These are phyloP conservation scores for Orbicella faveolata DNA, from an alignment of 64 coral and sea anemone species.

Conservation along the genomic window DNA sequence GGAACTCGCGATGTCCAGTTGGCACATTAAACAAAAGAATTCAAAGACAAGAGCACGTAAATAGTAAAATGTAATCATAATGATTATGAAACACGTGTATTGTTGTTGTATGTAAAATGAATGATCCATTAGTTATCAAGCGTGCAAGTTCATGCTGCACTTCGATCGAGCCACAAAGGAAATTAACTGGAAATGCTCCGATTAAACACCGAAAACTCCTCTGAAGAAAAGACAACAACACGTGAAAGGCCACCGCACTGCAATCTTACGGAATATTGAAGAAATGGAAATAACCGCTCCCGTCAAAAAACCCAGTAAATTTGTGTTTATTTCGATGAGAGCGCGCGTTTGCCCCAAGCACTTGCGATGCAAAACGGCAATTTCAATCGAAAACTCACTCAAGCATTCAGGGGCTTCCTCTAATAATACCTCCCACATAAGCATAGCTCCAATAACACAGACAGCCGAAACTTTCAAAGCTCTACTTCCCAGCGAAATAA, in stretches of 20 bases:
- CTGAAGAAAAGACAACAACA: neutral
- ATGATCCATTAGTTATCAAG: slow-evolving; percentile 25
- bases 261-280: neutral
- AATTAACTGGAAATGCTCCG: slow-evolving; percentile 23
- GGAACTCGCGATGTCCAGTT: neutral
- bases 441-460: neutral
- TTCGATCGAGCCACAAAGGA: slow-evolving; percentile 4
- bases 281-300: neutral
- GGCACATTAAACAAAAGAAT: slow-evolving; percentile 1
- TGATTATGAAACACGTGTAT: slow-evolving; percentile 12
- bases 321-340: neutral
- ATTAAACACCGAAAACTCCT: neutral
- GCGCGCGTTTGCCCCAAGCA: neutral
- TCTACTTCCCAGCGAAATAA: slow-evolving; percentile 29
- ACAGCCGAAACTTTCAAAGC: slow-evolving; percentile 39
- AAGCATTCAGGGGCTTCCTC: slow-evolving; percentile 4
- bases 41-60: neutral
- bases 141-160: slow-evolving; percentile 5
- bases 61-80: neutral
- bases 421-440: neutral
- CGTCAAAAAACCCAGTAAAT: neutral
- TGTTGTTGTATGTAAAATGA: neutral
- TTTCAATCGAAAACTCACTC: slow-evolving; percentile 22
- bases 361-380: slow-evolving; percentile 9
- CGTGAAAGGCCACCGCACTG: neutral